Conservation (phyloP, 1,140 invertebrate species). For the Pseudomyrmex sp. region DNA sequence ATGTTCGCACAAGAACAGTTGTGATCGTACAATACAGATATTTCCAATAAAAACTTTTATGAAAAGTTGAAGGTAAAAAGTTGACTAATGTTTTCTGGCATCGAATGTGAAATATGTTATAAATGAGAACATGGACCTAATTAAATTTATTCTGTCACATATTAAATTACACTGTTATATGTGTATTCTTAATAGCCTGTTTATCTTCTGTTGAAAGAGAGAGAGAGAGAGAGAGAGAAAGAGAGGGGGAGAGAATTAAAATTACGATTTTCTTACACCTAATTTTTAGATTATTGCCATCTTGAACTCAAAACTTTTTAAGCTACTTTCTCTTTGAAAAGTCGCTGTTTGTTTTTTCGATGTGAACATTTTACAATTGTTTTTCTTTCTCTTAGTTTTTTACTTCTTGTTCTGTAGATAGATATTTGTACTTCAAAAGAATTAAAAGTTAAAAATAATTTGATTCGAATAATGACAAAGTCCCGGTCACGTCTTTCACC, state of each 20-base stretch:
- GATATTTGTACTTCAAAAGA: neutral
- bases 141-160: neutral
- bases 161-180: neutral
- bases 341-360: neutral
- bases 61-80: neutral
- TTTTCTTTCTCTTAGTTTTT: neutral
- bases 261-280: neutral
- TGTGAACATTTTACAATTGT: neutral
- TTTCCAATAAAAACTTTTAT: conserved; percentile 39
- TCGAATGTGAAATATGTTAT: neutral
- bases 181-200: neutral
- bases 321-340: neutral
- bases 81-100: neutral
- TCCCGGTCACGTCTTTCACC: neutral
- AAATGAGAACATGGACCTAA: neutral
- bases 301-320: neutral
- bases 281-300: neutral
- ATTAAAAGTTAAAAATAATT: conserved; percentile 31
- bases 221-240: too few species aligned
- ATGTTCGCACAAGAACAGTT: conserved; percentile 42
- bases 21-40: conserved; percentile 35
- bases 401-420: too few species aligned
- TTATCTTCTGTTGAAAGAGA: too few species aligned
- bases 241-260: too few species aligned
- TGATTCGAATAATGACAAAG: conserved; percentile 4